phyloP scores from a whole-genome alignment of 1,140 invertebrate species.

The Callitettix versicolor region DNA sequence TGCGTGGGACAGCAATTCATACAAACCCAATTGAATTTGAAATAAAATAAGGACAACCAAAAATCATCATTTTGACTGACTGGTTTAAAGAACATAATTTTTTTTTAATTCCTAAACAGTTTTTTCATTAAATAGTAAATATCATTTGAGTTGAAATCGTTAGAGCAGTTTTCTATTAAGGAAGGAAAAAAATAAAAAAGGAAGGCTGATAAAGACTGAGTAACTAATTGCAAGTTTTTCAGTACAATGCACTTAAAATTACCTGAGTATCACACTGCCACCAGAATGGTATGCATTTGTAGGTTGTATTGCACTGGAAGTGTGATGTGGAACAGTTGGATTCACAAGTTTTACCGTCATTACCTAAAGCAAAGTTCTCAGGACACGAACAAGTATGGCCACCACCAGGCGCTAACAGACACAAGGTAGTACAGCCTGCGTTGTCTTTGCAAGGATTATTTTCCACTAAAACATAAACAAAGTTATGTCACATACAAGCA shows the following conservation, averaged over 20 bases:
- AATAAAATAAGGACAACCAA: too few relatives aligned
- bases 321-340: conserved; percentile 72
- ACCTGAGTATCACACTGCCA: conserved; percentile 50
- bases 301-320: conserved; percentile 60
- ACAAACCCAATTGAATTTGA: too few relatives aligned
- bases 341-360: conserved; percentile 54
- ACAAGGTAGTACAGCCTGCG: conserved; percentile 60
- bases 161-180: too few relatives aligned
- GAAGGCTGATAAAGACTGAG: not conserved
- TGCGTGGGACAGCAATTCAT: too few relatives aligned
- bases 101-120: too few relatives aligned
- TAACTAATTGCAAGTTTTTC: not conserved
- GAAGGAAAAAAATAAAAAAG: not conserved
- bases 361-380: conserved; percentile 59
- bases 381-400: conserved; percentile 59
- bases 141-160: not conserved
- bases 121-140: too few relatives aligned
- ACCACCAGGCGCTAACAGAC: conserved; percentile 54
- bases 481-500: too few relatives aligned
- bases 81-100: too few relatives aligned
- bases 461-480: conserved; percentile 21
- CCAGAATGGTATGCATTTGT: conserved; percentile 57
- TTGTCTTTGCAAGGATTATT: conserved; percentile 42
- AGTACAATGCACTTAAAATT: not conserved
- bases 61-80: too few relatives aligned